Evolutionary conservation across 2,797 vertebrate species (phyloP).

Genomic region (Sphenopsis melanotis): DNA sequence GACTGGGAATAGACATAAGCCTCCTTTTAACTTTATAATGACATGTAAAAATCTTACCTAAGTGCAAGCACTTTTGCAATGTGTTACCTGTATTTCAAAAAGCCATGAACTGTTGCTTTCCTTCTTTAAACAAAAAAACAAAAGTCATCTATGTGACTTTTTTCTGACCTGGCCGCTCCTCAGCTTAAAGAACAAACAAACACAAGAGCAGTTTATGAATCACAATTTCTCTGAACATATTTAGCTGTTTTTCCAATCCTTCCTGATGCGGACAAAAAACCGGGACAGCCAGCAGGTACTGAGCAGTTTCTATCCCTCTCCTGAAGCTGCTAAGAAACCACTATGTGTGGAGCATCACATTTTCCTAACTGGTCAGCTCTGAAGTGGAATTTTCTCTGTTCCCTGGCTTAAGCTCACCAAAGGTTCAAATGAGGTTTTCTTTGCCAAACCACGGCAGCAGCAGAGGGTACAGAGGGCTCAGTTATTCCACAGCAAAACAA

Average conservation of each 20-base stretch:
- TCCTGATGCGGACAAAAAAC: constrained; percentile 20
- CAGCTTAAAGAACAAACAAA: constrained; percentile 29
- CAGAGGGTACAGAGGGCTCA: constrained; percentile 39
- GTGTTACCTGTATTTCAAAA: constrained; percentile 10
- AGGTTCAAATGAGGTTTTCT: constrained; percentile 22
- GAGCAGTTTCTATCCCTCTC: constrained; percentile 19
- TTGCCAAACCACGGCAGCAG: constrained; percentile 42
- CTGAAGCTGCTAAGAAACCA: constrained; percentile 48
- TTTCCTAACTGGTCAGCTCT: constrained; percentile 54
- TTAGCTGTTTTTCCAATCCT: constrained; percentile 37
- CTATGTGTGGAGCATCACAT: constrained; percentile 41
- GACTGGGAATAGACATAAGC: background rate
- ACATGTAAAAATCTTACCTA: background rate
- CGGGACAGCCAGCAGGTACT: constrained; percentile 43
- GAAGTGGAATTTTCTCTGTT: constrained; percentile 61
- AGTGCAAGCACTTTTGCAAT: background rate
- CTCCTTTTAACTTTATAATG: background rate
- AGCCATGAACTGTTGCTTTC: background rate
- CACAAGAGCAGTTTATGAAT: constrained; percentile 41
- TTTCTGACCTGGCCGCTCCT: background rate
- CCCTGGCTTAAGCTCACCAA: constrained; percentile 30
- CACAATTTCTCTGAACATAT: constrained; percentile 38
- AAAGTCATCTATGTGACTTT: background rate
- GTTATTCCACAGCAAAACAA: constrained; percentile 39
- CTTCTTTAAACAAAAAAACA: constrained; percentile 10